Evolutionary conservation across 2,113 vertebrate genomes (phyloP), one percentile per base, ranked within the genome.

Genomic region (Podocnemis expansa): DNA sequence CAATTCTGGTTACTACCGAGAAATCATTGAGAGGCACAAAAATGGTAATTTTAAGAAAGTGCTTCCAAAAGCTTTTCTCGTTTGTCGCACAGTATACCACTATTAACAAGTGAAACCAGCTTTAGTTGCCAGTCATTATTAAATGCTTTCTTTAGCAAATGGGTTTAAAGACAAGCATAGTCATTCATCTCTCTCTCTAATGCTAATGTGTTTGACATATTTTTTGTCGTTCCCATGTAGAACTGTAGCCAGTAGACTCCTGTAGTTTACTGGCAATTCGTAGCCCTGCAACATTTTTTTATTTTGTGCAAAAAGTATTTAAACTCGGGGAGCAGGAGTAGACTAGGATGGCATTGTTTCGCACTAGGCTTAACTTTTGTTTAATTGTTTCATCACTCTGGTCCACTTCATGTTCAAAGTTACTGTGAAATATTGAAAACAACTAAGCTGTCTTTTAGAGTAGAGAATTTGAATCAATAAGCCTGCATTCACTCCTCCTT

Each of bases 271-370:
- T 96, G 84, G 75, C 84, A 52, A 1, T 21, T 49, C 41, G 67
- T 76, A 80, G 58, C 45, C 76, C 52, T 17, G 17, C 60, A 91
- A 92, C 8, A 34, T 29, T 94, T 97, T 94, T 97, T 79, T 75
- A 8, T 25, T 87, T 80, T 51, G 54, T 52, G 54, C 34, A 67
- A 82, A 56, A 54, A 21, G 19, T 78, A 29, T 84, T 63, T n/a
- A 84, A 58, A 84, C 52, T 56, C 16, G 70, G 24, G 54, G 29
- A 6, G 58, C 5, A 12, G 29, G 58, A 16, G 14, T 51, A 13
- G 13, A 60, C 12, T 60, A 85, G 63, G 34, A 83, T 80, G 85
- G 38, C 11, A 78, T 47, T 58, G 34, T n/a, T 78, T 84, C 88
- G 56, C 8, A 19, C 51, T 13, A 63, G 89, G 85, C 78, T 91